Conservation (phyloP, 1,140 invertebrate genomes). For the Spodoptera litura region DNA sequence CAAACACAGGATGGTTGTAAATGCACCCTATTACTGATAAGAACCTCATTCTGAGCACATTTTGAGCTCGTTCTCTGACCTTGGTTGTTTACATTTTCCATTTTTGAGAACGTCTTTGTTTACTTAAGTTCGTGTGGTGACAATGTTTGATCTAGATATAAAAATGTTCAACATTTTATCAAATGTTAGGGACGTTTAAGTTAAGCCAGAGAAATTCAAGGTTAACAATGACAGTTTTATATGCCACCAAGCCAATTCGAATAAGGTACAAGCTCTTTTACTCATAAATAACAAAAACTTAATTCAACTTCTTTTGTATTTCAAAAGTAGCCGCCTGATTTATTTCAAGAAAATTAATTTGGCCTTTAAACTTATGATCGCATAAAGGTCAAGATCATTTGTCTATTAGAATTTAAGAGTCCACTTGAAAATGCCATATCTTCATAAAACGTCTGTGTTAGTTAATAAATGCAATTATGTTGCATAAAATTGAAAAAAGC, state of each 20-base stretch:
- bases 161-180: constrained; percentile 12
- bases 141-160: constrained; percentile 19
- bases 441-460: constrained; percentile 24
- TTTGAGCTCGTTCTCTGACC: constrained; percentile 44
- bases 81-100: constrained; percentile 43
- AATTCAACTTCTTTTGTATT: constrained; percentile 34
- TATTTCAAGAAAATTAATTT: constrained; percentile 51
- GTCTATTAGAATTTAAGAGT: constrained; percentile 48
- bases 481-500: constrained; percentile 3
- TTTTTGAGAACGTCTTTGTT: constrained; percentile 5
- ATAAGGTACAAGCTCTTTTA: constrained; percentile 2
- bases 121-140: constrained; percentile 7
- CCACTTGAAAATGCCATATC: constrained; percentile 53
- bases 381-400: constrained; percentile 55
- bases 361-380: constrained; percentile 51
- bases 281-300: constrained; percentile 18
- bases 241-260: constrained; percentile 10
- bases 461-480: constrained; percentile 17
- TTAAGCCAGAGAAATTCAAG: constrained; percentile 7
- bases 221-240: constrained; percentile 1
- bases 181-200: not conserved
- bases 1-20: constrained; percentile 64
- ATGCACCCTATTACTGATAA: constrained; percentile 60
- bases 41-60: not conserved
- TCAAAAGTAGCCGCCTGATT: constrained; percentile 38